Percentiles rank a stretch among this genome's conserved stretches.
These are phyloP conservation scores for Macropis europaea DNA, from an alignment of 2,888 invertebrate species.

Conservation along the genomic window DNA sequence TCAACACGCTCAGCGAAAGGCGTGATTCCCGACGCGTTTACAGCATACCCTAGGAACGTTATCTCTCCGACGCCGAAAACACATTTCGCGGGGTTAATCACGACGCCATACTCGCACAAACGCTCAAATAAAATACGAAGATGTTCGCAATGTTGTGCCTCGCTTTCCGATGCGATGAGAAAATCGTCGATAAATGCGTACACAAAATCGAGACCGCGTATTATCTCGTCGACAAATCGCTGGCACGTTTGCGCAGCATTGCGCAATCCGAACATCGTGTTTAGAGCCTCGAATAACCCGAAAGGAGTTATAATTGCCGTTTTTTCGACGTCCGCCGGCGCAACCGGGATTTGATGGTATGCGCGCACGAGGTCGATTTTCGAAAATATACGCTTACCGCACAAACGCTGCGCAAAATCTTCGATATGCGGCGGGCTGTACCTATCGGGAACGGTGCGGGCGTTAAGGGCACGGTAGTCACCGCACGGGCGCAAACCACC, in stretches of 20 bases:
- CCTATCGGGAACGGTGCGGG: neutral
- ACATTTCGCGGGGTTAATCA: neutral
- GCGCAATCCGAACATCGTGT: constrained; percentile 63
- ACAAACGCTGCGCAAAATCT: too few relatives aligned
- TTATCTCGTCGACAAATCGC: neutral
- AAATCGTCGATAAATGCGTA: neutral
- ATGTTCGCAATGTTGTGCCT: neutral
- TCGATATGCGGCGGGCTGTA: neutral
- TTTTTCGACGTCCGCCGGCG: constrained; percentile 20
- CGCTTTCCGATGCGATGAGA: neutral
- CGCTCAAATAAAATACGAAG: neutral
- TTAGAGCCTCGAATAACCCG: constrained; percentile 60
- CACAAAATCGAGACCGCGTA: neutral
- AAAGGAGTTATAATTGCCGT: constrained; percentile 50
- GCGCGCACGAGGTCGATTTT: constrained; percentile 24
- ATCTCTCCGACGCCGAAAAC: neutral
- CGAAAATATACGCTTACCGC: too few relatives aligned
- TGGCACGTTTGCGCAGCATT: constrained; percentile 19
- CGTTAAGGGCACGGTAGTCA: constrained; percentile 33
- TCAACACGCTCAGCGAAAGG: neutral
- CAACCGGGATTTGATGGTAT: constrained; percentile 44
- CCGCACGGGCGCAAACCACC: neutral
- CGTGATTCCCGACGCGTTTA: neutral
- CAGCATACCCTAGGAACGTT: neutral
- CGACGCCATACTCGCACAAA: neutral